phyloP scores from a whole-genome alignment of 2,888 invertebrate species.

The Acronicta aceris region DNA sequence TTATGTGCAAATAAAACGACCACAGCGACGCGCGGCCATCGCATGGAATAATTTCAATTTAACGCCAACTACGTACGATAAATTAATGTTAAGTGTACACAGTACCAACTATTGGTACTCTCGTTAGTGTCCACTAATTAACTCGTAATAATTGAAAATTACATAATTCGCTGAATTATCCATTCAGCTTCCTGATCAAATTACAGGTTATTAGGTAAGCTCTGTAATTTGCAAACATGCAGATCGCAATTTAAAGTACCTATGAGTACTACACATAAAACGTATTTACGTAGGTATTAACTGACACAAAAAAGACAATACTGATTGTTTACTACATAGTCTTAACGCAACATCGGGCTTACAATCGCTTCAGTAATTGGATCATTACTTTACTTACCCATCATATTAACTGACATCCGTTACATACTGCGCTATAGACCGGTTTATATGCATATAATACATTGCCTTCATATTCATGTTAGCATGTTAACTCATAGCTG shows the following conservation, averaged over 20 bases:
- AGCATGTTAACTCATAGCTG: too few relatives aligned
- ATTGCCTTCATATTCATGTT: too few relatives aligned
- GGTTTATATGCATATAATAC: too few relatives aligned
- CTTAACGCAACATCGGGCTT: conserved; percentile 12
- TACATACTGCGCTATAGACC: conserved; percentile 1
- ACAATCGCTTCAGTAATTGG: conserved; percentile 19
- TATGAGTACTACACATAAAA: too few relatives aligned
- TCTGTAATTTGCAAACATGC: conserved; percentile 45
- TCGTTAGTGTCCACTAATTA: conserved; percentile 73
- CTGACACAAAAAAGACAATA: background rate
- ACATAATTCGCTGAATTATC: conserved; percentile 51
- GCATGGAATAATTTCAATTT: conserved; percentile 83
- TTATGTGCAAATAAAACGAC: conserved; percentile 82
- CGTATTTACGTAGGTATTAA: background rate
- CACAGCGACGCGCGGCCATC: conserved; percentile 71
- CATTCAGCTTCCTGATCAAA: conserved; percentile 44
- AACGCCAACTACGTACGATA: conserved; percentile 73
- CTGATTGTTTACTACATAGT: background rate
- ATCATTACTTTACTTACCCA: conserved; percentile 19
- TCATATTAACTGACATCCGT: conserved; percentile 12
- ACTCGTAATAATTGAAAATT: conserved; percentile 66
- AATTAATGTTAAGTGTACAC: conserved; percentile 71
- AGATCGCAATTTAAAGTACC: conserved; percentile 2
- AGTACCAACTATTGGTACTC: conserved; percentile 63
- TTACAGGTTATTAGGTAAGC: conserved; percentile 35